Conservation (phyloP, 2,888 invertebrate species). For the Caenorhabditis virilis region DNA sequence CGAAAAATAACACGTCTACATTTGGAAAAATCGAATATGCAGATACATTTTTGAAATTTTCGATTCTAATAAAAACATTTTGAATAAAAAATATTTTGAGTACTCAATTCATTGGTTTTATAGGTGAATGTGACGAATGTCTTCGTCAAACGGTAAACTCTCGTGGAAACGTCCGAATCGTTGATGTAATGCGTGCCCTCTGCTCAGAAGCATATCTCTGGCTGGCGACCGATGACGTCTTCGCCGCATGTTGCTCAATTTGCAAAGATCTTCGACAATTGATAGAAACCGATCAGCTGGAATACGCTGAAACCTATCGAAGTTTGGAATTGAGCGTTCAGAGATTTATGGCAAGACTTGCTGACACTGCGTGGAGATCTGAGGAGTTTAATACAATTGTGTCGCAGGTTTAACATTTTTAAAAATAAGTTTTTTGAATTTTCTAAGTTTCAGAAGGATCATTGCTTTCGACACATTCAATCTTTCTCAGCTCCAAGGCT, state of each 20-base stretch:
- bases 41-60: no score
- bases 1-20: no score
- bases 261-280: conserved; percentile 41
- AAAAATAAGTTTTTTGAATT: no score
- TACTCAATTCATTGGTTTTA: no score
- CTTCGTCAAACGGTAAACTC: conserved; percentile 15
- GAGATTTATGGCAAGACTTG: conserved; percentile 38
- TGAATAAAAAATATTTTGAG: no score
- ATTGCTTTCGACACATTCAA: conserved; percentile 15
- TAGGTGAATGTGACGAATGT: conserved; percentile 35
- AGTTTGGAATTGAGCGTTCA: conserved; percentile 43
- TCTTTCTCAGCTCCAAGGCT: conserved; percentile 48
- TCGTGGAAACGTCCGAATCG: conserved; percentile 5
- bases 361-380: conserved; percentile 52
- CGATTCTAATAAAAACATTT: no score
- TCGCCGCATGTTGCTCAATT: conserved; percentile 46
- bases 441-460: conserved; percentile 34
- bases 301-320: conserved; percentile 16
- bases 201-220: conserved; percentile 56
- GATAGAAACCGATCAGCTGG: conserved; percentile 20
- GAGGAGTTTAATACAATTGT: conserved; percentile 50
- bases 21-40: no score
- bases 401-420: no score
- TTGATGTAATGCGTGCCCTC: conserved; percentile 53
- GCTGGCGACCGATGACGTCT: conserved; percentile 57